Evolutionary conservation across 2,888 invertebrate species (phyloP).

Genomic region (Calameuta pallipes): DNA sequence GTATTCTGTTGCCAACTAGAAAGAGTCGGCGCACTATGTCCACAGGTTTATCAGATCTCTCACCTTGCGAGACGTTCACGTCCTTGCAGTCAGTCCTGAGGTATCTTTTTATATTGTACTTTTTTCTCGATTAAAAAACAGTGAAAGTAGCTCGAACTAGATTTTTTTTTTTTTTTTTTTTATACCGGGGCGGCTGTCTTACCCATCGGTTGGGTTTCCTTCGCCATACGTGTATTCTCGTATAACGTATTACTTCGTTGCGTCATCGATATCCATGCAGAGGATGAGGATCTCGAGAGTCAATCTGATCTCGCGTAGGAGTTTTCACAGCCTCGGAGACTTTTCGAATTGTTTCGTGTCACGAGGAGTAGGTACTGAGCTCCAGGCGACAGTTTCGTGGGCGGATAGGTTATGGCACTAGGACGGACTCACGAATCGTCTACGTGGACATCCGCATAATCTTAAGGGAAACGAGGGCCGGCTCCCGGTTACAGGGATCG

Average conservation of each 20-base stretch:
- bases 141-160: background rate
- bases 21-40: background rate
- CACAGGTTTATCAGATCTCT: background rate
- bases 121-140: background rate
- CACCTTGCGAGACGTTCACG: background rate
- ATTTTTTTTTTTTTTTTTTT: background rate
- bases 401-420: background rate
- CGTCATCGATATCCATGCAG: background rate
- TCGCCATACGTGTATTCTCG: background rate
- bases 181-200: background rate
- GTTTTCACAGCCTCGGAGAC: background rate
- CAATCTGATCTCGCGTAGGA: background rate
- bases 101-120: background rate
- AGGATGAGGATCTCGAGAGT: background rate
- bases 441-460: constrained; percentile 24
- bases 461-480: constrained; percentile 40
- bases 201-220: background rate
- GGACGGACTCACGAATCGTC: constrained; percentile 1
- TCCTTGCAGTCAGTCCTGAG: background rate
- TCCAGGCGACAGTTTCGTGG: background rate
- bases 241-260: background rate
- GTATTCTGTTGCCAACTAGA: background rate
- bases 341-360: background rate
- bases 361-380: background rate
- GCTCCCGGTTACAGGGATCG: constrained; percentile 8